These are phyloP conservation scores for Herminia tarsipennalis DNA, from an alignment of 2,888 invertebrate species.

Conservation along the genomic window DNA sequence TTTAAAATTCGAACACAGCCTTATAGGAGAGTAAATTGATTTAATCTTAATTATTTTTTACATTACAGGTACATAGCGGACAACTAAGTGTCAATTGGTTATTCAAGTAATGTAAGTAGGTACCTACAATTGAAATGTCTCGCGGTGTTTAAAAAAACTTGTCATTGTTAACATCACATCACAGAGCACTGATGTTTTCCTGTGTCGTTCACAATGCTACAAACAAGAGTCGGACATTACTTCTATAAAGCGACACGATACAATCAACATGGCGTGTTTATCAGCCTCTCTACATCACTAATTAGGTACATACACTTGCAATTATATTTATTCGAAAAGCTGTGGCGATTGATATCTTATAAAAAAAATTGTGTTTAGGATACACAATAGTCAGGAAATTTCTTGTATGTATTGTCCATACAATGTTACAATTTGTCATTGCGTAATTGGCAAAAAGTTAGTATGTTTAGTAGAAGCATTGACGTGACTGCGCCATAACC, in stretches of 20 bases:
- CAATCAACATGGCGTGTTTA: constrained; percentile 57
- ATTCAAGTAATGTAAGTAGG: constrained; percentile 3
- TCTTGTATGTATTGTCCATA: too few relatives aligned
- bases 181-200: constrained; percentile 63
- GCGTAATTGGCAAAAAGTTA: too few relatives aligned
- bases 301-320: constrained; percentile 46
- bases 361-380: constrained; percentile 2
- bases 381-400: constrained; percentile 1
- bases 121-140: constrained; percentile 56
- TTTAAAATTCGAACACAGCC: too few relatives aligned
- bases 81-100: constrained; percentile 26
- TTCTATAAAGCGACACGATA: constrained; percentile 50
- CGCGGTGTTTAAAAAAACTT: constrained; percentile 65
- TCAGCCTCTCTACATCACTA: constrained; percentile 53
- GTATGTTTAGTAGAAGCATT: too few relatives aligned
- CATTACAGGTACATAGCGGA: constrained; percentile 47
- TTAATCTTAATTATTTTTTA: too few relatives aligned
- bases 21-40: too few relatives aligned
- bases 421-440: too few relatives aligned
- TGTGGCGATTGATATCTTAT: constrained; percentile 39
- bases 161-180: constrained; percentile 68
- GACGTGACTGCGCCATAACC: too few relatives aligned
- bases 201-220: constrained; percentile 60
- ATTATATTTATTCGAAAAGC: constrained; percentile 40
- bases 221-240: constrained; percentile 60